Evolutionary conservation across 2,113 vertebrate genomes (phyloP).

Genomic region (Phoenicopterus ruber): DNA sequence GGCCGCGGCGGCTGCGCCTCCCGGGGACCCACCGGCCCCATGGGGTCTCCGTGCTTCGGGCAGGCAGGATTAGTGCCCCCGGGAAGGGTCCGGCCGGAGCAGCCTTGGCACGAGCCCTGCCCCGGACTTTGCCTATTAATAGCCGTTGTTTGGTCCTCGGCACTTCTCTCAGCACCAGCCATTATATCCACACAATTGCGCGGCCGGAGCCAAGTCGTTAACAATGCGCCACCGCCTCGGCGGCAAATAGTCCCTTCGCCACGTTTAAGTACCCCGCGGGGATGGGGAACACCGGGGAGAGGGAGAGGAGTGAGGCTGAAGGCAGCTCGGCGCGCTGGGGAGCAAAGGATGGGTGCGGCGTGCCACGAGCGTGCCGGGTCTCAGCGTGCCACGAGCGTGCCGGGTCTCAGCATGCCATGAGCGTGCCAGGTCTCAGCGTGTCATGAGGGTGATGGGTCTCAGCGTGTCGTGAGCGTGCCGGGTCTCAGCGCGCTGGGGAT

Average conservation of each 20-base stretch:
- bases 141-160: constrained; percentile 8
- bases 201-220: constrained; percentile 42
- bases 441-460: not conserved
- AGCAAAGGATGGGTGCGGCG: not conserved
- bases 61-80: not conserved
- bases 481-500: not conserved
- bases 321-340: not conserved
- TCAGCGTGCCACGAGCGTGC: not conserved
- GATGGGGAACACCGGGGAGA: not conserved
- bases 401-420: not conserved
- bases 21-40: not conserved
- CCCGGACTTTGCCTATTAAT: not conserved
- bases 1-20: too few species aligned
- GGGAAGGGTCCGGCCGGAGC: not conserved
- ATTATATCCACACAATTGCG: constrained; percentile 54
- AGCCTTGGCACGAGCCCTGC: not conserved
- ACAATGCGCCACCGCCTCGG: not conserved
- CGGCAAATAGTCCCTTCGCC: not conserved
- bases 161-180: constrained; percentile 23
- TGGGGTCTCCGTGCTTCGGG: accelerated
- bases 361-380: not conserved
- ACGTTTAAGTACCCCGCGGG: not conserved
- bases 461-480: accelerated
- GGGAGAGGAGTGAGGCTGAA: not conserved
- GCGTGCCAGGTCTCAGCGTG: accelerated